phyloP scores from a whole-genome alignment of 92 coral and sea anemone species.

The Porites cylindrica region DNA sequence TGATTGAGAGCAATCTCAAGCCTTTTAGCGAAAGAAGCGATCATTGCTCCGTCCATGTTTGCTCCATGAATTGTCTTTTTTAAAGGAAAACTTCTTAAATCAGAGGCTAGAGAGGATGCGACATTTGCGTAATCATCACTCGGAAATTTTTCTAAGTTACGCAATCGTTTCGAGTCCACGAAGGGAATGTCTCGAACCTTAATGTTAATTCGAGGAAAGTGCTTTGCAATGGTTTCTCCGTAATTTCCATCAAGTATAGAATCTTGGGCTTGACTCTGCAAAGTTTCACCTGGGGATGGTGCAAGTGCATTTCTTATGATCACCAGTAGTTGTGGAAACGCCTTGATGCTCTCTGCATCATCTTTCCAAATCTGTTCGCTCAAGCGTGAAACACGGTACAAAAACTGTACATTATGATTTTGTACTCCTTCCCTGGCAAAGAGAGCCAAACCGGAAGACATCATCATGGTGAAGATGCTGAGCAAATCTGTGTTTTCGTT shows the following conservation, averaged over 20 bases:
- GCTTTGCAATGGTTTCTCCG: conserved; percentile 48
- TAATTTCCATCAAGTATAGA: conserved; percentile 26
- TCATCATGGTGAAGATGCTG: conserved; percentile 67
- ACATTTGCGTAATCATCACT: conserved; percentile 39
- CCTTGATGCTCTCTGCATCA: conserved; percentile 8
- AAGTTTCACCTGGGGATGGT: conserved; percentile 55
- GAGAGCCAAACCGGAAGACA: conserved; percentile 70
- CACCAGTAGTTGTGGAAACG: conserved; percentile 52
- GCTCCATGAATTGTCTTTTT: conserved; percentile 66
- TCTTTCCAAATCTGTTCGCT: conserved; percentile 62
- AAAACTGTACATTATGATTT: conserved; percentile 65
- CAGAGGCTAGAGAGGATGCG: conserved; percentile 35
- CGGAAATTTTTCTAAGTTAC: conserved; percentile 15
- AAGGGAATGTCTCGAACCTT: conserved; percentile 50
- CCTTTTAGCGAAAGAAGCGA: conserved; percentile 49
- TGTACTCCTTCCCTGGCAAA: conserved; percentile 50
- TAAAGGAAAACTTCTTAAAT: conserved; percentile 41
- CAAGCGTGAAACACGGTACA: conserved; percentile 73
- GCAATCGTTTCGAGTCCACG: conserved; percentile 47
- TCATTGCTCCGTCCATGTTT: conserved; percentile 57
- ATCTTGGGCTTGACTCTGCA: conserved; percentile 22
- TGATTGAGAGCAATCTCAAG: conserved; percentile 55
- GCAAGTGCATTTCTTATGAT: conserved; percentile 61
- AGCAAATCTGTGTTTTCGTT: conserved; percentile 65
- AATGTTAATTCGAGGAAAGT: conserved; percentile 48